These are phyloP conservation scores for Clitarchus hookeri DNA, from an alignment of 2,888 invertebrate species.

Conservation along the genomic window DNA sequence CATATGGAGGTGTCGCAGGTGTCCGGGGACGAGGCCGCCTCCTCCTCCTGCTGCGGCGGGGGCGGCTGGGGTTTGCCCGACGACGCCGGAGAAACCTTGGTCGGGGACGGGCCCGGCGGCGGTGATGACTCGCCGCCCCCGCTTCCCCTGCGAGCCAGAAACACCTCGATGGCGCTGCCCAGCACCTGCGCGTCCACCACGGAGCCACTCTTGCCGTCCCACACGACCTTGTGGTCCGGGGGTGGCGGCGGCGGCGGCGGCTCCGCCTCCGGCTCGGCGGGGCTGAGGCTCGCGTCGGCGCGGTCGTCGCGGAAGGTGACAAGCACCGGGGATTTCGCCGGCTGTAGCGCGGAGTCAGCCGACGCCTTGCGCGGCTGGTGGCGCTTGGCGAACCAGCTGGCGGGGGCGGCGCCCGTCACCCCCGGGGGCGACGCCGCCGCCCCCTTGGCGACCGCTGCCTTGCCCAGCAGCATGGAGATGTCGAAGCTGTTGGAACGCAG, in stretches of 20 bases:
- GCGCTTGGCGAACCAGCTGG: conserved; percentile 77
- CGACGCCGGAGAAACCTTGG: conserved; percentile 44
- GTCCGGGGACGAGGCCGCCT: conserved; percentile 61
- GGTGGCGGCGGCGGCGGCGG: background rate
- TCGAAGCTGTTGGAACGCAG: conserved; percentile 85
- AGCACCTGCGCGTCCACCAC: conserved; percentile 79
- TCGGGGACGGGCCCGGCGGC: conserved; percentile 46
- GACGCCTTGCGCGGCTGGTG: conserved; percentile 70
- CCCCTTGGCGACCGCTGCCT: conserved; percentile 54
- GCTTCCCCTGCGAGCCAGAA: conserved; percentile 65
- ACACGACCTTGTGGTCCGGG: conserved; percentile 63
- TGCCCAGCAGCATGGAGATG: conserved; percentile 69
- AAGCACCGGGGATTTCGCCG: conserved; percentile 51
- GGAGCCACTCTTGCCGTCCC: conserved; percentile 77
- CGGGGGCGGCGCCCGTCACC: conserved; percentile 54
- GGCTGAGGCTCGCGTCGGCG: conserved; percentile 54
- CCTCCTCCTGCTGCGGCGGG: conserved; percentile 54
- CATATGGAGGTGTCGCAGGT: conserved; percentile 81
- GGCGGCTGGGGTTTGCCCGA: conserved; percentile 56
- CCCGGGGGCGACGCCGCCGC: conserved; percentile 39
- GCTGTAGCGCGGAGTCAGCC: conserved; percentile 57
- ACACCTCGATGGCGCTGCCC: conserved; percentile 84
- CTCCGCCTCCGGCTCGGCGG: background rate
- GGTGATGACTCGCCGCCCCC: conserved; percentile 55
- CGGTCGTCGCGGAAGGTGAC: conserved; percentile 67